These are phyloP conservation scores for Rhinichthys osculus DNA, from an alignment of 2,797 vertebrate genomes.

Conservation along the genomic window DNA sequence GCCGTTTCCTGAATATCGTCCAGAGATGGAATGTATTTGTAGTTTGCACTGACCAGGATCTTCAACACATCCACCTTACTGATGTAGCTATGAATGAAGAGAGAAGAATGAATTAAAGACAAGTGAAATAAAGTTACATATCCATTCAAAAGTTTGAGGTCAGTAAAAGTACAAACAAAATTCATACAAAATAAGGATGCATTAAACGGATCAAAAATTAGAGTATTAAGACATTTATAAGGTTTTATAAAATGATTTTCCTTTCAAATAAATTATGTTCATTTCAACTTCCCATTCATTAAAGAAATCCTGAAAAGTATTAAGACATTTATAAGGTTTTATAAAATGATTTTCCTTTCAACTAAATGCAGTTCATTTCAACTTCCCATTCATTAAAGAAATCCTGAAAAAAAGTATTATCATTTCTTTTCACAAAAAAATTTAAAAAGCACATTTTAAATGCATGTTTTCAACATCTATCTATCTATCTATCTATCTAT, in stretches of 20 bases:
- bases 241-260: background rate
- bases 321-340: background rate
- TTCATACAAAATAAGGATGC: background rate
- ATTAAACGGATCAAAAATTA: background rate
- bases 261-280: background rate
- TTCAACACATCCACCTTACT: slow-evolving; percentile 97
- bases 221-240: background rate
- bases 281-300: background rate
- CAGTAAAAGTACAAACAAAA: background rate
- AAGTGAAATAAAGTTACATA: background rate
- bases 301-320: no score
- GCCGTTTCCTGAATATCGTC: slow-evolving; percentile 91
- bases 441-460: background rate
- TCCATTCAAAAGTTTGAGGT: background rate
- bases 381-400: background rate
- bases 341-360: no score
- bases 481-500: no score
- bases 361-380: background rate
- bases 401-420: background rate
- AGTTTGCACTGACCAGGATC: slow-evolving; percentile 92
- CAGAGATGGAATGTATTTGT: slow-evolving; percentile 91
- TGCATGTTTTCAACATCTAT: background rate
- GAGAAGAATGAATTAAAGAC: background rate
- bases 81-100: slow-evolving; percentile 84
- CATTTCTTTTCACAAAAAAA: background rate